phyloP scores from a whole-genome alignment of 2,888 invertebrate genomes.

The Eilema depressum region DNA sequence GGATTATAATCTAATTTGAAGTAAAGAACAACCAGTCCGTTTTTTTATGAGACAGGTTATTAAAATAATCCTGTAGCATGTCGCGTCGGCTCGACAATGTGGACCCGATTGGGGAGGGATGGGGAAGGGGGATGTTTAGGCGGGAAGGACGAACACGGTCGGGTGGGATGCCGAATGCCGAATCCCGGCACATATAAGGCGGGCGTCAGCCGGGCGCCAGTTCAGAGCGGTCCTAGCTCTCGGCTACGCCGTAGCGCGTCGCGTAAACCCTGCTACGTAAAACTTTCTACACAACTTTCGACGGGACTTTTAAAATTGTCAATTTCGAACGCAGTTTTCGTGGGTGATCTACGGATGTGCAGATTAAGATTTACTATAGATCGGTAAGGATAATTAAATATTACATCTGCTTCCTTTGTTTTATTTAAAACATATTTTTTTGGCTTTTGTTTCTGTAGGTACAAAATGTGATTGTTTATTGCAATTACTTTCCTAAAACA shows the following conservation, averaged over 20 bases:
- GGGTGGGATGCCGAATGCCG: conserved; percentile 36
- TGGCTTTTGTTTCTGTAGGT: not conserved
- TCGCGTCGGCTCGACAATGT: conserved; percentile 38
- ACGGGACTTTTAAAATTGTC: conserved; percentile 38
- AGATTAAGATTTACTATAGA: conserved; percentile 31
- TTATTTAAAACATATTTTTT: not conserved
- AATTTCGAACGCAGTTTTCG: conserved; percentile 34
- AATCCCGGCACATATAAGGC: conserved; percentile 68
- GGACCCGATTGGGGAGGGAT: conserved; percentile 23
- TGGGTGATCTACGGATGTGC: conserved; percentile 39
- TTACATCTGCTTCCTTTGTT: conserved; percentile 21
- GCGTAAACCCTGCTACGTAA: conserved; percentile 59
- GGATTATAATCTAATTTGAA: not conserved
- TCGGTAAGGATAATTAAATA: conserved; percentile 51
- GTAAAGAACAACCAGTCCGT: conserved; percentile 26
- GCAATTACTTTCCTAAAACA: not conserved
- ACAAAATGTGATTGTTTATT: not conserved
- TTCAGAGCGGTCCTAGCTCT: conserved; percentile 74
- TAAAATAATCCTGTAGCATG: conserved; percentile 43
- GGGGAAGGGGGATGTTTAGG: conserved; percentile 41
- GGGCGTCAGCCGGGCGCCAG: conserved; percentile 60
- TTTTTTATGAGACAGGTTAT: conserved; percentile 44
- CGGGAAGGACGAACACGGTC: conserved; percentile 47
- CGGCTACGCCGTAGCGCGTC: conserved; percentile 60
- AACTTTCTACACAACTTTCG: conserved; percentile 65